phyloP scores from a whole-genome alignment of 2,797 vertebrate species.

The Platalea minor region DNA sequence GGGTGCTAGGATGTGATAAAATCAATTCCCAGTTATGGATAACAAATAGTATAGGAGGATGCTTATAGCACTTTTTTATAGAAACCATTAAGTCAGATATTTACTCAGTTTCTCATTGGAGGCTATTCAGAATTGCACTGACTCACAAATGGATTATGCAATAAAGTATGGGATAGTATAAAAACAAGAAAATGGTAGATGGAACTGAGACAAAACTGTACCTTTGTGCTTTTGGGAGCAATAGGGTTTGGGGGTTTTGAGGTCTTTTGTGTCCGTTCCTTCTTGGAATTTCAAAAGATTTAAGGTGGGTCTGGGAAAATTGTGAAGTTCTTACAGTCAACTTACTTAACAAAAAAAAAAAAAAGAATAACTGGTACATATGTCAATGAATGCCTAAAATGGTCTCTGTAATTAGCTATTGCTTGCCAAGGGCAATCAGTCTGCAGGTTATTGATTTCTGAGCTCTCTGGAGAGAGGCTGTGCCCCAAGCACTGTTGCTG shows the following conservation, averaged over 20 bases:
- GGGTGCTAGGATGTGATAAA: not conserved
- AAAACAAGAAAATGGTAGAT: not conserved
- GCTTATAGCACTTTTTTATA: not conserved
- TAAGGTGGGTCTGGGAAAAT: not conserved
- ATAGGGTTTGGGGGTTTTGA: not conserved
- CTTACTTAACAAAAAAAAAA: not conserved
- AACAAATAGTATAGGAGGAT: not conserved
- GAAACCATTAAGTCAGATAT: not conserved
- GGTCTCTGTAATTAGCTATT: slow-evolving; percentile 16
- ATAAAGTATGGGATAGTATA: not conserved
- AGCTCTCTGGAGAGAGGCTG: not conserved
- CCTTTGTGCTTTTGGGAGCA: not conserved
- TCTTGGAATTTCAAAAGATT: not conserved
- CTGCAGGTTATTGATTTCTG: not conserved
- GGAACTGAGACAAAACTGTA: not conserved
- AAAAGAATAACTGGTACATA: not conserved
- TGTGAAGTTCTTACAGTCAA: not conserved
- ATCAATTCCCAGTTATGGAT: not conserved
- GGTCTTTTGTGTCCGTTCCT: not conserved
- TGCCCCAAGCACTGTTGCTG: not conserved
- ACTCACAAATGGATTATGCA: not conserved
- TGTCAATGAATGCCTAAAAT: slow-evolving; percentile 9
- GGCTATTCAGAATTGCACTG: not conserved
- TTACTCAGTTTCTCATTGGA: not conserved
- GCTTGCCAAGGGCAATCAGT: not conserved